A percentile compares a stretch with the other conserved stretches of the same genome.
Evolutionary conservation across 2,113 vertebrate genomes (phyloP).

Genomic region (Heterochromis multidens): DNA sequence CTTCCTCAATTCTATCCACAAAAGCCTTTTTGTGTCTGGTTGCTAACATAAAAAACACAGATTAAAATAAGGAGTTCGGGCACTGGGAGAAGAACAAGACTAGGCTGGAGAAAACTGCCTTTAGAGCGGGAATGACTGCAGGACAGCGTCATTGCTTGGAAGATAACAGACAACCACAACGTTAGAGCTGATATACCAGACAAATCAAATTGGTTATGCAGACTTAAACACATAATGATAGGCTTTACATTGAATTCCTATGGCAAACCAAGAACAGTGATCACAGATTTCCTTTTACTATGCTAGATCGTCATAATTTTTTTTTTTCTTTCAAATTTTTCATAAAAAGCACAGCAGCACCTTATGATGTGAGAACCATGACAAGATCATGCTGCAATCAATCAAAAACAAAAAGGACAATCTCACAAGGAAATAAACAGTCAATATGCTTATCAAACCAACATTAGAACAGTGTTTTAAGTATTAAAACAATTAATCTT

Average conservation of each 20-base stretch:
- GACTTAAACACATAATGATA: constrained; percentile 33
- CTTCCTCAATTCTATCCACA: constrained; percentile 56
- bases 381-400: no score
- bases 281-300: background rate
- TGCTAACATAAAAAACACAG: constrained; percentile 51
- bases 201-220: constrained; percentile 55
- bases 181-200: constrained; percentile 30
- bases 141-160: constrained; percentile 1
- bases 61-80: constrained; percentile 36
- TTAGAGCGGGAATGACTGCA: constrained; percentile 17
- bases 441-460: no score
- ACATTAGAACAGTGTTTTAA: no score
- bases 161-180: constrained; percentile 54
- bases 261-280: background rate
- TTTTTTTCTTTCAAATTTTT: background rate
- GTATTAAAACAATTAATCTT: no score
- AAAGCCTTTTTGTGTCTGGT: constrained; percentile 66
- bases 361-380: no score
- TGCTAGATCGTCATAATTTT: background rate
- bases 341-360: background rate
- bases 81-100: constrained; percentile 35
- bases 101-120: constrained; percentile 27
- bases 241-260: background rate
- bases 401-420: no score
- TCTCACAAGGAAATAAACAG: no score